Conservation (phyloP, 1,140 invertebrate genomes). For the Arctopsyche grandis region DNA sequence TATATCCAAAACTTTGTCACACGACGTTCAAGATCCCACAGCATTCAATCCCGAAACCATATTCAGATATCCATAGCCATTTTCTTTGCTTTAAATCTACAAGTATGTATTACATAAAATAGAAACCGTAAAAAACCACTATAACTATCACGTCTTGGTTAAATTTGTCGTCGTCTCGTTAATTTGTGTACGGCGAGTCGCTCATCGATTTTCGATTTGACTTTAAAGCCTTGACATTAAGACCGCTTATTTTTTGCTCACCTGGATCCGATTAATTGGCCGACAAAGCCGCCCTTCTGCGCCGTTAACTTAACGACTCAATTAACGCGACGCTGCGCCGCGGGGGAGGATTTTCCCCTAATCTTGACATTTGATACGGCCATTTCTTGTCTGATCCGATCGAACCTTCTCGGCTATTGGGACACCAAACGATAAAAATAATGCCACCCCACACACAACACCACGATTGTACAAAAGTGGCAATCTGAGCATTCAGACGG, state of each 20-base stretch:
- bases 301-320: constrained; percentile 32
- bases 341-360: constrained; percentile 3
- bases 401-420: neutral
- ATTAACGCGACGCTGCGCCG: constrained; percentile 14
- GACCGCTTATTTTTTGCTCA: constrained; percentile 26
- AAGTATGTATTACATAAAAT: too few relatives aligned
- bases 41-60: too few relatives aligned
- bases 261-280: constrained; percentile 28
- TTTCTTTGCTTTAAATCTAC: too few relatives aligned
- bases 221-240: neutral
- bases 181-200: neutral
- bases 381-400: constrained; percentile 12
- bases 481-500: neutral
- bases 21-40: too few relatives aligned
- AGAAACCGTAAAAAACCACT: neutral
- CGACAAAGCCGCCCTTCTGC: constrained; percentile 28
- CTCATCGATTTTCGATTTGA: constrained; percentile 4
- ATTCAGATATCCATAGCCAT: too few relatives aligned
- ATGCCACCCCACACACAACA: neutral
- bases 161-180: neutral
- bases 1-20: too few relatives aligned
- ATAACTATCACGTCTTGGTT: neutral
- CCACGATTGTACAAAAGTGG: neutral
- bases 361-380: constrained; percentile 25
- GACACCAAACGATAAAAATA: neutral